Base-by-base conservation (phyloP, 2,888 invertebrate genomes). In the Nezara viridula region DNA sequence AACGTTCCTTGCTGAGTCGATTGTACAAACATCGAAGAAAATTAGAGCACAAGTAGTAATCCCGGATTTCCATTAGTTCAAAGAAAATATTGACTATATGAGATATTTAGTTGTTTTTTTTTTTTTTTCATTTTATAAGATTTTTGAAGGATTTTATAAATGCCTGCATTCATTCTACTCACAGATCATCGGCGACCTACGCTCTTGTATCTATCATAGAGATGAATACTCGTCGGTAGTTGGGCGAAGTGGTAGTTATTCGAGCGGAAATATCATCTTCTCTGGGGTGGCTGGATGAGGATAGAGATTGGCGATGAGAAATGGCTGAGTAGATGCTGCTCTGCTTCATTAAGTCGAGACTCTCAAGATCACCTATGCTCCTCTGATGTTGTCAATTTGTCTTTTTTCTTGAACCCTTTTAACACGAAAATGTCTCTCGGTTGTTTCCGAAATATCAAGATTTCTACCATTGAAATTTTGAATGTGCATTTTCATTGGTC, bases 351-450 rank as follows among this genome's bases (percentile, higher is more conserved):
- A 66, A 32, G 66, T 19, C 5, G 5, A 6, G 16, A 19, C 32
- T 7, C 66, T 19, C 19, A 7, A 66, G 5, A 66, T 32, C 66
- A 66, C 66, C 32, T 66, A 66, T 66, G 66, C 32, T 66, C 32
- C 32, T 66, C 32, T 66, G 16, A 66, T 66, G 5, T 66, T 66
- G 66, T 66, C 66, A 66, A 66, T 66, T 66, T 32, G 66, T 66
- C 66, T 66, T 27, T 55, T 27, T 27, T 60, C 32, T 66, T 66
- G 32, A 66, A 32, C 66, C 16, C 32, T 19, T 19, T 66, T 32
- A 66, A 32, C 4, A 32, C 32, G 32, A 66, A 66, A 66, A 66
- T 66, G 32, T 32, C 32, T 3, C 32, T 19, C 14, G n/a, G 27
- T 7, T 5, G 16, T 32, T 66, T 19, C 32, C 5, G 0, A 32